Conservation (phyloP, 2,888 invertebrate species). For the Mactromeris polynyma region DNA sequence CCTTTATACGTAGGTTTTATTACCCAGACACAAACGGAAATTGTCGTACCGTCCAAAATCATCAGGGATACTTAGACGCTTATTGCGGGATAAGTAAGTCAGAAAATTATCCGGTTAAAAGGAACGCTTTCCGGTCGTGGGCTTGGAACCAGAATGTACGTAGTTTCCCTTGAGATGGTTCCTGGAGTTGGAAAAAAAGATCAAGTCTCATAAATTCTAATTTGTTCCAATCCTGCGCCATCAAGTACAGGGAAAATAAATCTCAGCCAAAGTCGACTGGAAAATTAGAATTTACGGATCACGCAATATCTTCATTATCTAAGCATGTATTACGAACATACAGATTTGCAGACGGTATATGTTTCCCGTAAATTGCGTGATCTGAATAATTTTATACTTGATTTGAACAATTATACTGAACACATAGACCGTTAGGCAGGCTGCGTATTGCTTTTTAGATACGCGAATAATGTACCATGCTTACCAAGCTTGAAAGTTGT, state of each 20-base stretch:
- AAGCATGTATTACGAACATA: not conserved
- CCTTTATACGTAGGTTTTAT: not conserved
- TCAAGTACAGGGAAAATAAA: slow-evolving; percentile 23
- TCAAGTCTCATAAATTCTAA: slow-evolving; percentile 13
- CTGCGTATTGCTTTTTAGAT: not conserved
- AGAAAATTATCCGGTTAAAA: not conserved
- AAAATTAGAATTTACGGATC: slow-evolving; percentile 24
- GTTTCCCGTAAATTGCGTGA: slow-evolving; percentile 1
- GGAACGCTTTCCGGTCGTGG: not conserved
- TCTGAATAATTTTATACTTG: not conserved
- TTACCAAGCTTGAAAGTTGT: not conserved
- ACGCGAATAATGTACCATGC: not conserved
- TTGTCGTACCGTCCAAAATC: not conserved
- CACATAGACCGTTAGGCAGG: not conserved
- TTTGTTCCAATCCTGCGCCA: not conserved
- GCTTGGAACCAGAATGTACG: not conserved
- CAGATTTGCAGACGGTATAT: not conserved
- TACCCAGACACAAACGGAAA: slow-evolving; percentile 1
- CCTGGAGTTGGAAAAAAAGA: not conserved
- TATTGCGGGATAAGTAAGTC: slow-evolving; percentile 3
- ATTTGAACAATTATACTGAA: not conserved
- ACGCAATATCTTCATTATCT: slow-evolving; percentile 17
- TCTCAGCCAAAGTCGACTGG: slow-evolving; percentile 10
- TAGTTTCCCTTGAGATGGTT: not conserved
- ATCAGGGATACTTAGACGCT: not conserved